Conservation (phyloP, 23 tunicate species). For the Oikopleura vanhoeffeni region DNA sequence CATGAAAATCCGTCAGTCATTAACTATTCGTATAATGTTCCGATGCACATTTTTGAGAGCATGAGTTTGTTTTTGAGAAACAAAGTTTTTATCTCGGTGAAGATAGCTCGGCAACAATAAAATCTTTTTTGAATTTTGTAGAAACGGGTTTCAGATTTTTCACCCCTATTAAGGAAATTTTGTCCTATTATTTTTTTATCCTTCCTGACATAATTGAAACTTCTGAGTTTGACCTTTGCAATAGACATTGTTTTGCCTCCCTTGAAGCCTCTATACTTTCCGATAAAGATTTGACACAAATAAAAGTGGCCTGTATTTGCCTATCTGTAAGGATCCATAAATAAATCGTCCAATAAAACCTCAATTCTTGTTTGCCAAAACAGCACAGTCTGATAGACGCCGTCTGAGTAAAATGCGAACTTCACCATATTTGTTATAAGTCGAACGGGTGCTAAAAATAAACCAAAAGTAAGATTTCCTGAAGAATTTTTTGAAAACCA, state of each 20-base stretch:
- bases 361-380: constrained; percentile 41
- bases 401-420: constrained; percentile 38
- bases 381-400: constrained; percentile 57
- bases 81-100: too few species aligned
- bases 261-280: constrained; percentile 68
- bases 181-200: too few species aligned
- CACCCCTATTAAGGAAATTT: too few species aligned
- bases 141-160: too few species aligned
- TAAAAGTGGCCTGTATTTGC: constrained; percentile 73
- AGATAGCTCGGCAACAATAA: too few species aligned
- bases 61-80: too few species aligned
- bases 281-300: constrained; percentile 57
- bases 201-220: not conserved
- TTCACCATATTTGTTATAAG: constrained; percentile 55
- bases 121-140: too few species aligned
- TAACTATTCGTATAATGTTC: too few species aligned
- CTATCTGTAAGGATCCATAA: constrained; percentile 77
- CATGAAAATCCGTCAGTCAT: too few species aligned
- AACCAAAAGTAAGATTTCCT: too few species aligned
- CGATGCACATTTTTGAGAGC: too few species aligned
- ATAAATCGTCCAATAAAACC: constrained; percentile 53
- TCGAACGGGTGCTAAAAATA: constrained; percentile 50
- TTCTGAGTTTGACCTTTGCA: constrained; percentile 18
- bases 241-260: constrained; percentile 14
- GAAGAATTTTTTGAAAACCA: too few species aligned